Evolutionary conservation across 1,140 invertebrate genomes (phyloP).

Genomic region (Tetramorium alpestre): DNA sequence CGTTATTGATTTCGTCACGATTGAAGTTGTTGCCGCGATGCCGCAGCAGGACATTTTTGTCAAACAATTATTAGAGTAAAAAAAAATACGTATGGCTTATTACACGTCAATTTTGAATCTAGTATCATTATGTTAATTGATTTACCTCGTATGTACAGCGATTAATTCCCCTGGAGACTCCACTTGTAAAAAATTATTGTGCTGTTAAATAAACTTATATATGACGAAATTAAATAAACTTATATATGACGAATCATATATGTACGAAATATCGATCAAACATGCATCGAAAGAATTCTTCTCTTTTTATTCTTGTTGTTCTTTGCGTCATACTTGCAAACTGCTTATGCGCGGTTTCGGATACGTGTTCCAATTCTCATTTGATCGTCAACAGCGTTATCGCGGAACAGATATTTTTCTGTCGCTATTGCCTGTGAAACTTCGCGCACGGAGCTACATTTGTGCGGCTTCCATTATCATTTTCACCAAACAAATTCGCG

Average conservation of each 20-base stretch:
- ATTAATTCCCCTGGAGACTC: background rate
- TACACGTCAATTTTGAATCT: conserved; percentile 1
- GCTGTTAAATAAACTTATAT: background rate
- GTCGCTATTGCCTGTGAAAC: background rate
- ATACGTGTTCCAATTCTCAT: background rate
- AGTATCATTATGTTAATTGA: background rate
- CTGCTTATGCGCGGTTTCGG: background rate
- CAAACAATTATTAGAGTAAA: background rate
- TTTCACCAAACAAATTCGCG: conserved; percentile 52
- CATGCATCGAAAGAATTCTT: background rate
- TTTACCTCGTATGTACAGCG: background rate
- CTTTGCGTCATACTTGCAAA: background rate
- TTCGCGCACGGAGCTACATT: background rate
- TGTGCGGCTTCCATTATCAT: conserved; percentile 42
- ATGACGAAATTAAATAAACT: background rate
- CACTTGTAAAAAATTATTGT: background rate
- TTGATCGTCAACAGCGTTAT: conserved; percentile 1
- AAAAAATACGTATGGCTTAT: conserved; percentile 25
- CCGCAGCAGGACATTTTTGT: background rate
- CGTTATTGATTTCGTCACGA: conserved; percentile 64
- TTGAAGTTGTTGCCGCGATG: conserved; percentile 3
- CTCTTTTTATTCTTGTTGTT: background rate
- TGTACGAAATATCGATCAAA: background rate
- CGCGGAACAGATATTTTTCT: conserved; percentile 6
- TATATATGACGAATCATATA: background rate